Conservation (phyloP, 2,113 vertebrate genomes). For the Xiphias gladius region DNA sequence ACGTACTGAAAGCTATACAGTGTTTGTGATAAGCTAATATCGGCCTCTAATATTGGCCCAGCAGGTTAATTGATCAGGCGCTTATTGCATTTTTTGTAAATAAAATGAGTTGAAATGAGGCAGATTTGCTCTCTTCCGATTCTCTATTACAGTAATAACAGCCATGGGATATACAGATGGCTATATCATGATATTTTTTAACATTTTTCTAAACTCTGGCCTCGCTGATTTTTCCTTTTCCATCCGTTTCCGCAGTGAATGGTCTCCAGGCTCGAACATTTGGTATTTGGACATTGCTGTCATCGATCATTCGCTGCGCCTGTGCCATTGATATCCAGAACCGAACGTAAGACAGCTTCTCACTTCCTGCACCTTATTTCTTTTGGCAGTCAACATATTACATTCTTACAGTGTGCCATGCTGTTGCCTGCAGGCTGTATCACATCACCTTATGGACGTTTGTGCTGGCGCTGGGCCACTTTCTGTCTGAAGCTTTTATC, state of each 20-base stretch:
- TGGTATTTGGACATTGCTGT: constrained; percentile 96
- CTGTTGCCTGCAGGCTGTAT: constrained; percentile 88
- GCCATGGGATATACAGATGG: too few species aligned
- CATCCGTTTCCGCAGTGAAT: constrained; percentile 86
- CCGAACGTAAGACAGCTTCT: constrained; percentile 86
- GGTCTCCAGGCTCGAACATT: constrained; percentile 97
- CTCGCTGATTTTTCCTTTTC: not conserved
- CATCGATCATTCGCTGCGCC: constrained; percentile 93
- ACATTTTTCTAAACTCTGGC: not conserved
- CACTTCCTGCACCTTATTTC: not conserved
- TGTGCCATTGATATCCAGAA: constrained; percentile 98
- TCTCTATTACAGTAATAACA: not conserved
- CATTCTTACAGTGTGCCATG: not conserved
- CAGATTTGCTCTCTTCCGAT: not conserved
- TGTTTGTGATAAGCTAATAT: not conserved
- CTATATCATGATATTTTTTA: not conserved
- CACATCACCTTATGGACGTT: constrained; percentile 96
- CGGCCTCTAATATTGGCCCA: not conserved
- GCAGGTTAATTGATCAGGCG: not conserved
- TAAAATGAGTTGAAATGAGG: not conserved
- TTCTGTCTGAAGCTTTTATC: constrained; percentile 92
- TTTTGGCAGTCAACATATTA: not conserved
- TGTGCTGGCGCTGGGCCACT: constrained; percentile 93
- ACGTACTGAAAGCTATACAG: not conserved
- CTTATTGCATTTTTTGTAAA: not conserved